Percentiles rank a stretch among this genome's conserved stretches.
Evolutionary conservation across 2,888 invertebrate genomes (phyloP).

Genomic region (Idaea biselata): DNA sequence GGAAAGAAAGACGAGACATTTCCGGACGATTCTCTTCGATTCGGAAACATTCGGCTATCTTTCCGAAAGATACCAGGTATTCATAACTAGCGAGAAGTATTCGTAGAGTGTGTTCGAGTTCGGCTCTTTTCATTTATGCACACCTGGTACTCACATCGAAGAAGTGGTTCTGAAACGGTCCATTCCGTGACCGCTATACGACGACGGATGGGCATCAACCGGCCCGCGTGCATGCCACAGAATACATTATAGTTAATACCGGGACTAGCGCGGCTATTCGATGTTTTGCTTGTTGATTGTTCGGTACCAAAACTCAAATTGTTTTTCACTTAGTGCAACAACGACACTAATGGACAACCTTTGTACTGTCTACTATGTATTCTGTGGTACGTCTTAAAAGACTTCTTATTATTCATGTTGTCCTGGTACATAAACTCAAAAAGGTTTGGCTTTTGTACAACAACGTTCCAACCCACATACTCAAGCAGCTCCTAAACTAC

Average conservation of each 20-base stretch:
- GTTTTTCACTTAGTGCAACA: not conserved
- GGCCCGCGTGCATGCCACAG: no score
- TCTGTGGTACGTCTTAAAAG: not conserved
- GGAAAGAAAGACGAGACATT: not conserved
- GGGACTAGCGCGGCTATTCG: no score
- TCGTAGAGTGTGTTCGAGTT: not conserved
- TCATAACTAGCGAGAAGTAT: not conserved
- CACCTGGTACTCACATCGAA: not conserved
- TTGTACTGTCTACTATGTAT: not conserved
- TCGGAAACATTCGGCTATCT: constrained; percentile 11
- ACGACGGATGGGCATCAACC: not conserved
- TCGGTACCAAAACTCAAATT: not conserved
- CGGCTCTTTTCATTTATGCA: not conserved
- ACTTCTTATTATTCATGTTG: not conserved
- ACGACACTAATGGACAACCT: not conserved
- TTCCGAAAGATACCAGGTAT: constrained; percentile 10
- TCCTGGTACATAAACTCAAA: constrained; percentile 2
- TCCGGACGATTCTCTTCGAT: constrained; percentile 4
- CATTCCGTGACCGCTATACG: not conserved
- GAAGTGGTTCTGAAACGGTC: not conserved
- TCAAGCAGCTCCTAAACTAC: constrained; percentile 27
- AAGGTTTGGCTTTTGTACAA: constrained; percentile 16
- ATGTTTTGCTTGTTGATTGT: not conserved
- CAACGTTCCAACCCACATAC: not conserved
- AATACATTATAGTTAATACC: no score